These are phyloP conservation scores for Aphis craccivora DNA, from an alignment of 1,140 invertebrate genomes.

Conservation along the genomic window DNA sequence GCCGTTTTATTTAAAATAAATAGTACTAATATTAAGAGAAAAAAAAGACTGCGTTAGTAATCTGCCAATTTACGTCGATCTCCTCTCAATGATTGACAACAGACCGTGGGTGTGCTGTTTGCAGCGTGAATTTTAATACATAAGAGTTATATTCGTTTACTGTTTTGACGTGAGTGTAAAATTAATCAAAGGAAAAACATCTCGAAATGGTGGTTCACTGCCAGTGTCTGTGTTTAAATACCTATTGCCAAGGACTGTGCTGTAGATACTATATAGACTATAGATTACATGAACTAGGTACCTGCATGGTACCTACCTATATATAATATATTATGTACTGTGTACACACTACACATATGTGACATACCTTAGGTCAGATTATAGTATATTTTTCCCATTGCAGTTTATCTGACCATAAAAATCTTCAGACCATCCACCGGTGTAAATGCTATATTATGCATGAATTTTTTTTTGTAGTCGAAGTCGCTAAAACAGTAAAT, in stretches of 20 bases:
- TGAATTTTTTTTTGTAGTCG: background rate
- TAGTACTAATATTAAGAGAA: background rate
- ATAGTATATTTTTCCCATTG: background rate
- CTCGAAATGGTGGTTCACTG: background rate
- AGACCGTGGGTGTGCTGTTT: background rate
- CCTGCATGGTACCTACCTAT: background rate
- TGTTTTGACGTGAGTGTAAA: conserved; percentile 31
- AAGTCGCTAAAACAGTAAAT: conserved; percentile 49
- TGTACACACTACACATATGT: too few species aligned
- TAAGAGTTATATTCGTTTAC: conserved; percentile 23
- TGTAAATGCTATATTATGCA: background rate
- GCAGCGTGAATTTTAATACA: background rate
- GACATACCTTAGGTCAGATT: background rate
- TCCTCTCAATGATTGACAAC: background rate
- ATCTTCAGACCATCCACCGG: background rate
- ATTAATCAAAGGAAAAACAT: conserved; percentile 34
- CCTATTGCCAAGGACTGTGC: background rate
- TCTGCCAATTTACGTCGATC: background rate
- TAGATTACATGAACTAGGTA: background rate
- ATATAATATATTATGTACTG: background rate
- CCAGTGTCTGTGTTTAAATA: background rate
- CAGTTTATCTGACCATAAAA: background rate
- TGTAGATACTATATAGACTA: background rate
- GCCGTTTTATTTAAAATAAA: conserved; percentile 21
- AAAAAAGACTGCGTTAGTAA: background rate